These are phyloP conservation scores for Pao palembangensis DNA, from an alignment of 2,113 vertebrate species.

Conservation along the genomic window DNA sequence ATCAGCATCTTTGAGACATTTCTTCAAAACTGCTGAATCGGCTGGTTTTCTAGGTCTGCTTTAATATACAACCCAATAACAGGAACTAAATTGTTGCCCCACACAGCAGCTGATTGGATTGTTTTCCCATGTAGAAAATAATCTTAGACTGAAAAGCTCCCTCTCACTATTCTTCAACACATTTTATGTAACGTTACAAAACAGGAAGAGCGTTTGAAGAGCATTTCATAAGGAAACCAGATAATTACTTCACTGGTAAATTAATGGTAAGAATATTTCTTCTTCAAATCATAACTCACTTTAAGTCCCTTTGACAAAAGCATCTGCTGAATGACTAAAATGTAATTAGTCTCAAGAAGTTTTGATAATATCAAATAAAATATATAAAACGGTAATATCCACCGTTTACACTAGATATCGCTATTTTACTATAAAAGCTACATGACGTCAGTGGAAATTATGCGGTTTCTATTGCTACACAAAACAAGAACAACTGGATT, in stretches of 20 bases:
- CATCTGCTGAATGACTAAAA: too few relatives aligned
- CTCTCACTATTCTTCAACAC: constrained; percentile 23
- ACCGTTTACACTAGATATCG: constrained; percentile 30
- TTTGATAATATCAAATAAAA: too few relatives aligned
- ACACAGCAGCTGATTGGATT: constrained; percentile 38
- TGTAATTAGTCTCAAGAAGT: too few relatives aligned
- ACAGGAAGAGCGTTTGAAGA: too few relatives aligned
- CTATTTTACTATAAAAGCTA: constrained; percentile 24
- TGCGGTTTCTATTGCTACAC: too few relatives aligned
- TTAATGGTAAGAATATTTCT: neutral
- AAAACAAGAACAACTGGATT: too few relatives aligned
- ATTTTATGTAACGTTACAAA: neutral
- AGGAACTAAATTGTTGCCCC: constrained; percentile 50
- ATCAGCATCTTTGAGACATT: constrained; percentile 59
- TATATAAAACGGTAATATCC: too few relatives aligned
- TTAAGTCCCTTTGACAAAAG: too few relatives aligned
- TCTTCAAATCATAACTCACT: too few relatives aligned
- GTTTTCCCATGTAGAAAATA: constrained; percentile 27
- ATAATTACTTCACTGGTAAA: neutral
- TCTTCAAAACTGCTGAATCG: constrained; percentile 48
- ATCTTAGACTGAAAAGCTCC: constrained; percentile 13
- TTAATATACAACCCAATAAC: constrained; percentile 53
- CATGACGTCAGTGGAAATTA: neutral
- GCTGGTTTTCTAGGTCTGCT: constrained; percentile 47
- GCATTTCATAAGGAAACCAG: neutral